phyloP scores from a whole-genome alignment of 1,140 invertebrate species.

The Wiebesia pumilae region DNA sequence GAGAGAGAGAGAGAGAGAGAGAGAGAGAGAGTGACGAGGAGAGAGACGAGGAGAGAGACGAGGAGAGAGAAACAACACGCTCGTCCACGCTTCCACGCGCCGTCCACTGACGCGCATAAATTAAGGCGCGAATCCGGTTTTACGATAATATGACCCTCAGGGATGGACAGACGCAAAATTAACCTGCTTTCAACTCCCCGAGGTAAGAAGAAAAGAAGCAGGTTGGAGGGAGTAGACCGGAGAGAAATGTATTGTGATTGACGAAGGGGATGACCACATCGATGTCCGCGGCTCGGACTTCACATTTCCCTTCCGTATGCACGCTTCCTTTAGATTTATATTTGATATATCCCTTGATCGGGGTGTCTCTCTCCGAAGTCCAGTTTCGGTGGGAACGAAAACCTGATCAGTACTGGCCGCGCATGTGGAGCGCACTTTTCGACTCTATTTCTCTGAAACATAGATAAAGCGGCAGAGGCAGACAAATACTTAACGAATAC shows the following conservation, averaged over 20 bases:
- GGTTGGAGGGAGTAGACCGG: constrained; percentile 13
- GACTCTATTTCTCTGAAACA: constrained; percentile 40
- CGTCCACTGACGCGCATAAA: constrained; percentile 3
- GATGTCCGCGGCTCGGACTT: constrained; percentile 56
- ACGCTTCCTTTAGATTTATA: neutral
- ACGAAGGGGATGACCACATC: constrained; percentile 66
- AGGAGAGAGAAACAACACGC: neutral
- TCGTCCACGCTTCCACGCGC: neutral
- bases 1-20: neutral
- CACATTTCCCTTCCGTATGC: constrained; percentile 52
- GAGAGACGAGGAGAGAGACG: too few species aligned
- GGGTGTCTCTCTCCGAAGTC: constrained; percentile 46
- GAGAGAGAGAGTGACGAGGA: too few species aligned
- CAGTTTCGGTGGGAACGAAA: constrained; percentile 73
- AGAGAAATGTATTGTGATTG: constrained; percentile 35
- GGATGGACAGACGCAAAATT: constrained; percentile 44
- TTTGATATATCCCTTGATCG: neutral
- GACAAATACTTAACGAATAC: neutral
- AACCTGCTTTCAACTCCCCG: constrained; percentile 35
- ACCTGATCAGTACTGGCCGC: constrained; percentile 64
- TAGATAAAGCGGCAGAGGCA: constrained; percentile 25
- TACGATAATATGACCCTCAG: constrained; percentile 50
- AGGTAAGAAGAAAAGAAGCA: constrained; percentile 5
- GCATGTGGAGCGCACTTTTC: constrained; percentile 40
- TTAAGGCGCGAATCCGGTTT: constrained; percentile 53